Evolutionary conservation across 2,797 vertebrate species (phyloP), one percentile per base, ranked within the genome.

Genomic region (Coregonus ussuriensis): DNA sequence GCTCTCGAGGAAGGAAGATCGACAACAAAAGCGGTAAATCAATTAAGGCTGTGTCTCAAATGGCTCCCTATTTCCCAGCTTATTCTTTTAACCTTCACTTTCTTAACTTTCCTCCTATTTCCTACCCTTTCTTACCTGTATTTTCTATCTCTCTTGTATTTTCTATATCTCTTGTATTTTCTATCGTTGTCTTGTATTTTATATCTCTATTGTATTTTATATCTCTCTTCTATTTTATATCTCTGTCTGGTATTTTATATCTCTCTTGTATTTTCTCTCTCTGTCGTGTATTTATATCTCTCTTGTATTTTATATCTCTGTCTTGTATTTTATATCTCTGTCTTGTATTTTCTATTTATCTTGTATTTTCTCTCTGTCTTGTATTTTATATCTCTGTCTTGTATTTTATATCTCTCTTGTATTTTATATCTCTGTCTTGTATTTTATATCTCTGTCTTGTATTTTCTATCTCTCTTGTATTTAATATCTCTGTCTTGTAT

Each of bases 1-100:
- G 92, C 93, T 91, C 95, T 0, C 95, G 96, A 94, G 96, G 94
- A 83, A 94, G 94, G 79, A 90, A 88, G 75, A 90, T 7, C 37
- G 83, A 83, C 85, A 92, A 94, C 85, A 94, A 85, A 83, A 94
- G 86, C 29, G 94, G 97, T 98, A 92, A 94, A 88, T 25, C 18
- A 25, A 3, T 47, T 11, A 47, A 47, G 41, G 3, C 0, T 11
- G 9, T 11, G 41, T 47, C 7, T 9, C 7, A 52, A 13, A 25
- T 47, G 18, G 4, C 21, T 11, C n/a, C 35, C 47, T 52, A 13
- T 51, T 14, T 21, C 41, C 9, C 25, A 16, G 66, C 76, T 71
- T 72, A 72, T 77, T 77, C 84, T 13, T 59, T 75, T 77, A 77
- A 81, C 80, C 74, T 54, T 74, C 35, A 29, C 47, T 52, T n/a